Evolutionary conservation across 2,888 invertebrate species (phyloP).

Genomic region (Erebia aethiops): DNA sequence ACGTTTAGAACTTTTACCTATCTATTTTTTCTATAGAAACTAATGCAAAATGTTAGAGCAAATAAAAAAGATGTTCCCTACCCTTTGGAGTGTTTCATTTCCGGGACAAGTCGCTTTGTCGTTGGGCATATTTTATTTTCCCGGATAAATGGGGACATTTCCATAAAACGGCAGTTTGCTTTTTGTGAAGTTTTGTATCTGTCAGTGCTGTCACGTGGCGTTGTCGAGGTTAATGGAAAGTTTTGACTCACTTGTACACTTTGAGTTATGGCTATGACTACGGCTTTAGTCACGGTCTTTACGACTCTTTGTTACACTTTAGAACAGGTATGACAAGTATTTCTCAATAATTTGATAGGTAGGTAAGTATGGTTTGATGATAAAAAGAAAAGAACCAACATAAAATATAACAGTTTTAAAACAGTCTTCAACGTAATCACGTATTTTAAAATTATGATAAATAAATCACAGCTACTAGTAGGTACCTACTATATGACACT

Average conservation of each 20-base stretch:
- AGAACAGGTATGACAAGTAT: not conserved
- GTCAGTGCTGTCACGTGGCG: conserved; percentile 63
- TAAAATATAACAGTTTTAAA: not conserved
- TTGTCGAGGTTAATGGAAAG: conserved; percentile 37
- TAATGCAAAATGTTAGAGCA: conserved; percentile 31
- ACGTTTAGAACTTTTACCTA: too few species aligned
- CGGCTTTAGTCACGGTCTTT: conserved; percentile 4
- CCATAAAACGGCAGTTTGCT: conserved; percentile 78
- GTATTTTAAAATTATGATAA: not conserved
- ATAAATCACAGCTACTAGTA: not conserved
- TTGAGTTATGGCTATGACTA: conserved; percentile 31
- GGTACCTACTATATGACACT: not conserved
- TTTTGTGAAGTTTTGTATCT: conserved; percentile 62
- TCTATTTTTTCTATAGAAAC: conserved; percentile 47
- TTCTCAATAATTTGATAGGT: too few species aligned
- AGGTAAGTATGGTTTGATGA: not conserved
- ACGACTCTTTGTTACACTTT: not conserved
- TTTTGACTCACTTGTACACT: conserved; percentile 31
- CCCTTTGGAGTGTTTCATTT: conserved; percentile 65
- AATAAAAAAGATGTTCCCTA: conserved; percentile 41
- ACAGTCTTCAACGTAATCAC: not conserved
- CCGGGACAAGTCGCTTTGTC: conserved; percentile 81
- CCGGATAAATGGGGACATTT: conserved; percentile 68
- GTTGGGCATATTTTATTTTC: conserved; percentile 67
- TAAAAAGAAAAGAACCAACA: too few species aligned